Conservation (phyloP, 2,797 vertebrate genomes). For the Pampus argenteus region DNA sequence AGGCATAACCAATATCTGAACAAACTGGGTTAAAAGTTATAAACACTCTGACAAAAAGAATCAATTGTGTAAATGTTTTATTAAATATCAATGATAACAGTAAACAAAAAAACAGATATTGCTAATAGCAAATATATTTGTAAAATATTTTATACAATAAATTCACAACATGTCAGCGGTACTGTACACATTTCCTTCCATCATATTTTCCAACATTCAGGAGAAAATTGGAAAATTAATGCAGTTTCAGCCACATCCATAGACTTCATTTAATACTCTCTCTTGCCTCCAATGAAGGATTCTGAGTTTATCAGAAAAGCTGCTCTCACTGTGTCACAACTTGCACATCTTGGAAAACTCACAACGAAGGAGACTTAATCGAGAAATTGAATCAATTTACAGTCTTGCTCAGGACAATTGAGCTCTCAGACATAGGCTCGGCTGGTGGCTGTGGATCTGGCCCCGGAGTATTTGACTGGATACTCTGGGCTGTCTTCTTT, state of each 20-base stretch:
- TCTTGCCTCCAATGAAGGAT: slow-evolving; percentile 5
- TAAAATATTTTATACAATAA: slow-evolving; percentile 37
- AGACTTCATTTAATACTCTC: neutral
- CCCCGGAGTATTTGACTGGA: slow-evolving; percentile 76
- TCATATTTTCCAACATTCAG: slow-evolving; percentile 15
- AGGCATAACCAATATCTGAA: neutral
- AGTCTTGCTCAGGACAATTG: slow-evolving; percentile 39
- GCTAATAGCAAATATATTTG: neutral
- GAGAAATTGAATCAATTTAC: slow-evolving; percentile 15
- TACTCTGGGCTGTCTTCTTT: slow-evolving; percentile 70
- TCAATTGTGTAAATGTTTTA: slow-evolving; percentile 47
- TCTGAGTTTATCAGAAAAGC: slow-evolving; percentile 11
- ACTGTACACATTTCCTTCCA: slow-evolving; percentile 29
- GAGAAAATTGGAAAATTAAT: slow-evolving; percentile 4
- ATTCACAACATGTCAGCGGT: slow-evolving; percentile 38
- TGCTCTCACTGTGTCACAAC: slow-evolving; percentile 1
- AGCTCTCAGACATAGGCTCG: slow-evolving; percentile 80
- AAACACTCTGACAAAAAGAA: neutral
- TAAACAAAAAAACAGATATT: slow-evolving; percentile 26
- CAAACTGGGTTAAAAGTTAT: too few relatives aligned
- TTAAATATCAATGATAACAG: slow-evolving; percentile 52
- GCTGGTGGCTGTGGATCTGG: slow-evolving; percentile 77
- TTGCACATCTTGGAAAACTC: slow-evolving; percentile 10
- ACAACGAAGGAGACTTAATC: slow-evolving; percentile 21
- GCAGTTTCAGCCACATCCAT: slow-evolving; percentile 10